Conservation (phyloP, 1,140 invertebrate species). For the Zaprionus camerounensis region DNA sequence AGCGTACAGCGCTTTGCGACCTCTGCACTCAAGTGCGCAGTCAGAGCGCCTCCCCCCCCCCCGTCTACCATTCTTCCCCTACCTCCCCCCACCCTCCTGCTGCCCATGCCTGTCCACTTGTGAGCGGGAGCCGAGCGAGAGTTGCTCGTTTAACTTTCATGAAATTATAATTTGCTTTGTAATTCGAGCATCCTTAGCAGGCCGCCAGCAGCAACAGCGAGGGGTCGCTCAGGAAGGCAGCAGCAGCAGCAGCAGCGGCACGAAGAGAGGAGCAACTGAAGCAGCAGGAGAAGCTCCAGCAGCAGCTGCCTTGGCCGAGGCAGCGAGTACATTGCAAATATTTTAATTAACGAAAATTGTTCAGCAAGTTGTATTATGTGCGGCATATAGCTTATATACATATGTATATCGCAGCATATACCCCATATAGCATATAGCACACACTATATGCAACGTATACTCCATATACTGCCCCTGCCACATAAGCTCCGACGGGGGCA, state of each 20-base stretch:
- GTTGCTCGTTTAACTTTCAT: constrained; percentile 84
- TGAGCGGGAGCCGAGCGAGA: constrained; percentile 54
- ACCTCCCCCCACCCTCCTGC: neutral
- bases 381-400: constrained; percentile 19
- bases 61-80: neutral
- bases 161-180: constrained; percentile 84
- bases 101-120: constrained; percentile 31
- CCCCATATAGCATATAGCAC: neutral
- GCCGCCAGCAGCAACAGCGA: constrained; percentile 27
- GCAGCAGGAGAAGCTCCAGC: constrained; percentile 1
- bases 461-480: neutral
- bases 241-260: neutral
- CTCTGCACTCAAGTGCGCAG: constrained; percentile 80
- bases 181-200: constrained; percentile 80
- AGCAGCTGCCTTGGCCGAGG: constrained; percentile 26
- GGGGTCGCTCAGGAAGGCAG: neutral
- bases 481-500: constrained; percentile 1
- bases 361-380: constrained; percentile 75
- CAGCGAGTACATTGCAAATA: constrained; percentile 64
- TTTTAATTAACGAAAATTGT: constrained; percentile 83
- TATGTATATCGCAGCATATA: neutral
- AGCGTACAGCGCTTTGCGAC: constrained; percentile 46
- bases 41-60: constrained; percentile 42
- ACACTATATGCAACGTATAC: neutral
- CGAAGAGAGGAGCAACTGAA: neutral